Conservation (phyloP, 1,140 invertebrate species). For the Chironomus tepperi region DNA sequence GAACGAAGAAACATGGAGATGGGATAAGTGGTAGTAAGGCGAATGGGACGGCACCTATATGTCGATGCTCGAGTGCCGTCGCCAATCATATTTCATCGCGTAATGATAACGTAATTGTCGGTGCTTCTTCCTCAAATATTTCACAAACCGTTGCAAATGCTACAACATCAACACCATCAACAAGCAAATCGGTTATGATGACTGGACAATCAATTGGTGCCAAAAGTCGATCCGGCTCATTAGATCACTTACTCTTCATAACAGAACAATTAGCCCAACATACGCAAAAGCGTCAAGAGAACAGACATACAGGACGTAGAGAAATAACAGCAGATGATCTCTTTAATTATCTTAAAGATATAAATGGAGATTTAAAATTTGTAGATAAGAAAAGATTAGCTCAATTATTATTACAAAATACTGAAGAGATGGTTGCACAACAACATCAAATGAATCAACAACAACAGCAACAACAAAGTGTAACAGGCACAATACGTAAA, state of each 20-base stretch:
- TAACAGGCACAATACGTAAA: conserved; percentile 9
- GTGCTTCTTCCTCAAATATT: neutral
- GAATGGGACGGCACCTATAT: conserved; percentile 37
- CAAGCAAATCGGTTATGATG: neutral
- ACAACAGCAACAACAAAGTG: conserved; percentile 26
- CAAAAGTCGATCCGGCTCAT: conserved; percentile 17
- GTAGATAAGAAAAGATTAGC: conserved; percentile 18
- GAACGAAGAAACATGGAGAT: conserved; percentile 36
- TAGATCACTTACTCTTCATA: neutral
- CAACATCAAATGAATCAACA: conserved; percentile 27
- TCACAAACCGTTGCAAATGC: neutral
- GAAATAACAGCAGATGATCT: conserved; percentile 14
- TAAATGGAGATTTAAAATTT: conserved; percentile 19
- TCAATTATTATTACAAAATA: conserved; percentile 15
- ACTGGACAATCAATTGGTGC: conserved; percentile 21
- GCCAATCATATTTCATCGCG: neutral
- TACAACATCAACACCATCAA: neutral
- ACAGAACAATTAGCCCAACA: neutral
- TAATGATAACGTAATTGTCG: neutral
- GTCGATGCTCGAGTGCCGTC: conserved; percentile 4
- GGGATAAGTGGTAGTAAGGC: conserved; percentile 39
- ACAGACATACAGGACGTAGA: conserved; percentile 16
- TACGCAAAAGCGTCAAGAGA: neutral
- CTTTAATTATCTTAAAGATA: conserved; percentile 20
- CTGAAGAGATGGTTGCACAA: conserved; percentile 26